phyloP scores from a whole-genome alignment of 1,140 invertebrate species.

The Drepana arcuata region DNA sequence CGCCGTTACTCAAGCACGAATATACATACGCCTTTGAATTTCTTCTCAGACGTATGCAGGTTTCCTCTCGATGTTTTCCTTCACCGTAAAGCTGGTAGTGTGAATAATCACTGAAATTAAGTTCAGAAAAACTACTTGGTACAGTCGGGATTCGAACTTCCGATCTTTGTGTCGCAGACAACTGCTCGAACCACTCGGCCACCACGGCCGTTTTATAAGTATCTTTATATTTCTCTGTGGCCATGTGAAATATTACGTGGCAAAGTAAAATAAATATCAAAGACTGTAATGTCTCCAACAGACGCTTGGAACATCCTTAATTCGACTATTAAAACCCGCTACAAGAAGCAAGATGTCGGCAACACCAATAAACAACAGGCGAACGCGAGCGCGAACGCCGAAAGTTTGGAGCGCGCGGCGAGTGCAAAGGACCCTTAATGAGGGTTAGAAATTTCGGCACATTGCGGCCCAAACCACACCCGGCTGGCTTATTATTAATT shows the following conservation, averaged over 20 bases:
- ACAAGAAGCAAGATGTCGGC: slow-evolving; percentile 47
- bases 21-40: no score
- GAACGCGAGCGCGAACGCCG: slow-evolving; percentile 52
- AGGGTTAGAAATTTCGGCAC: slow-evolving; percentile 68
- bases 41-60: no score
- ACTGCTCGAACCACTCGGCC: no score
- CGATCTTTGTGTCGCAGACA: no score
- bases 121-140: no score
- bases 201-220: no score
- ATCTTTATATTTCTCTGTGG: no score
- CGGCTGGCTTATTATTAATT: slow-evolving; percentile 71
- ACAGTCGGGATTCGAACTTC: no score
- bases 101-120: no score
- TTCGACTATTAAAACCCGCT: slow-evolving; percentile 57
- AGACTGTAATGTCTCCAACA: slow-evolving; percentile 16
- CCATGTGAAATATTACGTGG: slow-evolving; percentile 11
- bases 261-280: slow-evolving; percentile 19
- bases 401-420: slow-evolving; percentile 58
- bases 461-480: slow-evolving; percentile 61
- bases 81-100: no score
- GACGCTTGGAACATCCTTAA: slow-evolving; percentile 49
- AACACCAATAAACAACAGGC: slow-evolving; percentile 60
- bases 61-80: no score
- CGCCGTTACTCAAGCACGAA: no score
- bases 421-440: slow-evolving; percentile 66